These are phyloP conservation scores for Propithecus perrieri DNA, from an alignment of 2,797 vertebrate species.

Conservation along the genomic window DNA sequence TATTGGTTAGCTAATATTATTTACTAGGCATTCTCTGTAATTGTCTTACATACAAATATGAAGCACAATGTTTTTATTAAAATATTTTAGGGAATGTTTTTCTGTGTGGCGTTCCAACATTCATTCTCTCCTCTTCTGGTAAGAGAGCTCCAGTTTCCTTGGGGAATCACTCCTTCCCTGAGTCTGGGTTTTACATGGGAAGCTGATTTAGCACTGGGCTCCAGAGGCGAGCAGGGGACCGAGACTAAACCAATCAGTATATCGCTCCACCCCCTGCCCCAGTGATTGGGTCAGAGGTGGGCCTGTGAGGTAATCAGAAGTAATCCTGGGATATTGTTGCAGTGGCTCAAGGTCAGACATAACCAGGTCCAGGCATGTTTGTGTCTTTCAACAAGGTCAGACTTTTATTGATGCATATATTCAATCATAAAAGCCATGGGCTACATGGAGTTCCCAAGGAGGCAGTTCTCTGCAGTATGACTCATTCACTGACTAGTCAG, in stretches of 20 bases:
- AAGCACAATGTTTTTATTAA: not conserved
- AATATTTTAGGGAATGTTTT: not conserved
- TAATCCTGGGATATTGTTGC: not conserved
- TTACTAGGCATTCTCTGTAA: not conserved
- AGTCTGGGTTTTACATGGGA: not conserved
- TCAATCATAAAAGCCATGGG: not conserved
- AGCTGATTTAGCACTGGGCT: not conserved
- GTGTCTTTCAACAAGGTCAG: not conserved
- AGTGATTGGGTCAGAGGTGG: not conserved
- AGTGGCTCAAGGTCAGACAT: not conserved
- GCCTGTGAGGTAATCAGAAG: not conserved
- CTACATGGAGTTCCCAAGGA: not conserved
- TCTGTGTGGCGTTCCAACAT: not conserved
- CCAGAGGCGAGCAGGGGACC: not conserved
- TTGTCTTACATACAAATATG: not conserved
- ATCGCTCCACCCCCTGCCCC: not conserved
- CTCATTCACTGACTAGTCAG: not conserved
- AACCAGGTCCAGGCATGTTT: not conserved
- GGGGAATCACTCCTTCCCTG: not conserved
- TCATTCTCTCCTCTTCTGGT: not conserved
- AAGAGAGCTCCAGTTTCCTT: not conserved
- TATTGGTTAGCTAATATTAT: not conserved
- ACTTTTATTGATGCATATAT: not conserved
- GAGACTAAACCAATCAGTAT: not conserved
- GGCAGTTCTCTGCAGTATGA: not conserved